Conservation (phyloP, 2,797 vertebrate genomes). For the Tokudaia tokunoshimensis region DNA sequence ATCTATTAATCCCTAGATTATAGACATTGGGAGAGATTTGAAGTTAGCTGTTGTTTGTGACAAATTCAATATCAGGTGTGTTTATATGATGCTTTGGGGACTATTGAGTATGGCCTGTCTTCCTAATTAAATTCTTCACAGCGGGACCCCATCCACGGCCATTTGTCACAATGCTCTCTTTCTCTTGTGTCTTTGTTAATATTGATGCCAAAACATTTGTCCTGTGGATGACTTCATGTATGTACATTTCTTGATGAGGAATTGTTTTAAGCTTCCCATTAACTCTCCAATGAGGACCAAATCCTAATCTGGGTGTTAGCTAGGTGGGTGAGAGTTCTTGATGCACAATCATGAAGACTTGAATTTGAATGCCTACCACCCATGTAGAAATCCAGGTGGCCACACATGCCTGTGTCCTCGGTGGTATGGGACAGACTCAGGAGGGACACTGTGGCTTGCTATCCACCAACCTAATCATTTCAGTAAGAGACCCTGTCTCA, state of each 20-base stretch:
- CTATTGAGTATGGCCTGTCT: background rate
- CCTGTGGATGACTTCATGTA: background rate
- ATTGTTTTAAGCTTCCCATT: background rate
- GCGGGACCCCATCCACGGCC: no score
- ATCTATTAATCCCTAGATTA: background rate
- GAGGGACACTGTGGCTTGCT: background rate
- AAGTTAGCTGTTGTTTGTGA: slow-evolving; percentile 6
- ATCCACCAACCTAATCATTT: background rate
- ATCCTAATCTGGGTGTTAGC: background rate
- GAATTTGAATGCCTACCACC: background rate
- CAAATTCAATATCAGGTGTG: background rate
- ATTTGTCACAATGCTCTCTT: background rate
- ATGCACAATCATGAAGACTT: background rate
- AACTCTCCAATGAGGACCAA: background rate
- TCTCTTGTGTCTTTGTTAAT: background rate
- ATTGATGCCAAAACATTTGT: background rate
- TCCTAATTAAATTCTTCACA: background rate
- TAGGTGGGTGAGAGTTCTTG: background rate
- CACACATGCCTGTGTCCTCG: background rate
- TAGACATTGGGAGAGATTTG: background rate
- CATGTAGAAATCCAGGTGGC: background rate
- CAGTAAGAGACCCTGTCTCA: background rate
- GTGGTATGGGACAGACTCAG: background rate
- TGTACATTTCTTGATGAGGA: background rate
- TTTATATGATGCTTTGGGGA: background rate